Conservation (phyloP, 2,113 vertebrate species). For the Hoplias malabaricus region DNA sequence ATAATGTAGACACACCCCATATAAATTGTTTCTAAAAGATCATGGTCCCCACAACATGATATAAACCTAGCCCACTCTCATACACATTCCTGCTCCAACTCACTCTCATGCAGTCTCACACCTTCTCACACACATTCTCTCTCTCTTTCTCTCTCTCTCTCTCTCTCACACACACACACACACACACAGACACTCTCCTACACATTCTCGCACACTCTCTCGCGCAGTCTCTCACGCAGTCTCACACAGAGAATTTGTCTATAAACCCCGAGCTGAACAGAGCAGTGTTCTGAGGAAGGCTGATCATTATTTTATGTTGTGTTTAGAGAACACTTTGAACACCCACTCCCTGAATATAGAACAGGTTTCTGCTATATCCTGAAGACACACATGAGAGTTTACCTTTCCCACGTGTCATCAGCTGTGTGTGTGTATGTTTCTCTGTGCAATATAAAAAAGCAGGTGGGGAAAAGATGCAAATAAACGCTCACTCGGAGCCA, state of each 20-base stretch:
- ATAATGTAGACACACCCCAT: too few relatives aligned
- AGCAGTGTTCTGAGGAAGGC: not conserved
- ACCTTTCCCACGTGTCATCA: not conserved
- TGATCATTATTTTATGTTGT: slow-evolving; percentile 19
- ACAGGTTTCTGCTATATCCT: not conserved
- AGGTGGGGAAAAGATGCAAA: not conserved
- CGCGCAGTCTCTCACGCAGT: not conserved
- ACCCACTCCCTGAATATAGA: slow-evolving; percentile 19
- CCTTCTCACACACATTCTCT: too few relatives aligned
- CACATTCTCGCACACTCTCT: too few relatives aligned
- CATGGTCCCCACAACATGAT: too few relatives aligned
- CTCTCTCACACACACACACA: not conserved
- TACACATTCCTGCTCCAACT: too few relatives aligned
- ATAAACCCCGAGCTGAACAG: not conserved
- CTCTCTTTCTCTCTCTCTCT: too few relatives aligned
- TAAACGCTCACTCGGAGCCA: too few relatives aligned
- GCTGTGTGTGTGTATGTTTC: too few relatives aligned
- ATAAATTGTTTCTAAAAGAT: too few relatives aligned
- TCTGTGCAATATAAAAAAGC: too few relatives aligned
- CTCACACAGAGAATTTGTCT: not conserved
- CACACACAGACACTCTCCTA: too few relatives aligned
- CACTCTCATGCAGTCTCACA: not conserved
- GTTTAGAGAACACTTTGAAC: slow-evolving; percentile 21
- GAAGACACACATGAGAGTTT: not conserved
- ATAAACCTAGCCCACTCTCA: too few relatives aligned